A percentile compares a stretch with the other conserved stretches of the same genome.
Evolutionary conservation across 92 coral and sea anemone genomes (phyloP).

Genomic region (Hydrozoanthus gracilis): DNA sequence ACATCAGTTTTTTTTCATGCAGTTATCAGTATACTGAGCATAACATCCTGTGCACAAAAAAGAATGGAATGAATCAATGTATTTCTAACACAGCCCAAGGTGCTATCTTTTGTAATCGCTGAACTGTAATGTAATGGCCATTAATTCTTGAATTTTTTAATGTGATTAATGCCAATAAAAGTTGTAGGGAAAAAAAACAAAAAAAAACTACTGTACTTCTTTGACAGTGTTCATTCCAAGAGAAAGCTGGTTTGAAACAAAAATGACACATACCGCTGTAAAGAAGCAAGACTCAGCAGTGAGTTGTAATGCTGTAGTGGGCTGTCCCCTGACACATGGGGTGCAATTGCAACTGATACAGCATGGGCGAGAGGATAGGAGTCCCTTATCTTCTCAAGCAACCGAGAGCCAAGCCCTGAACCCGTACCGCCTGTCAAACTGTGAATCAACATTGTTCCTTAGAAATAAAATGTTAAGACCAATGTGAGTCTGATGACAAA

Average conservation of each 20-base stretch:
- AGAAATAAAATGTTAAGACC: not conserved
- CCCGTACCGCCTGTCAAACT: constrained; percentile 93
- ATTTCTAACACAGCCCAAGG: too few relatives aligned
- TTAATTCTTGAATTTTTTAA: too few relatives aligned
- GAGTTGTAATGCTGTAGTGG: constrained; percentile 91
- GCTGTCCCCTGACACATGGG: constrained; percentile 90
- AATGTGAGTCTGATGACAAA: too few relatives aligned
- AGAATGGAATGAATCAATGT: too few relatives aligned
- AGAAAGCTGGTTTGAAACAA: too few relatives aligned
- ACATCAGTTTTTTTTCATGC: too few relatives aligned
- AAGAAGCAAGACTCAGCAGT: constrained; percentile 75
- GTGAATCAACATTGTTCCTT: constrained; percentile 81
- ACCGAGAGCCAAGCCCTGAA: constrained; percentile 85
- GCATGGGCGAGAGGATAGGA: constrained; percentile 81
- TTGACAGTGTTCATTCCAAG: too few relatives aligned
- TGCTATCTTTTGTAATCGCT: too few relatives aligned
- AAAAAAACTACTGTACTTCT: not conserved
- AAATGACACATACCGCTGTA: constrained; percentile 66
- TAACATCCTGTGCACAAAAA: too few relatives aligned
- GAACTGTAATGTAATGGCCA: too few relatives aligned
- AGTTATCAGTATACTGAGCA: too few relatives aligned
- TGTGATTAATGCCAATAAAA: too few relatives aligned
- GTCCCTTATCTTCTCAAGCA: constrained; percentile 76
- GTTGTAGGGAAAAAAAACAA: not conserved
- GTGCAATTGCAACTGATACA: constrained; percentile 82